phyloP scores from a whole-genome alignment of 2,113 vertebrate genomes.

The Cheirogaleus medius region DNA sequence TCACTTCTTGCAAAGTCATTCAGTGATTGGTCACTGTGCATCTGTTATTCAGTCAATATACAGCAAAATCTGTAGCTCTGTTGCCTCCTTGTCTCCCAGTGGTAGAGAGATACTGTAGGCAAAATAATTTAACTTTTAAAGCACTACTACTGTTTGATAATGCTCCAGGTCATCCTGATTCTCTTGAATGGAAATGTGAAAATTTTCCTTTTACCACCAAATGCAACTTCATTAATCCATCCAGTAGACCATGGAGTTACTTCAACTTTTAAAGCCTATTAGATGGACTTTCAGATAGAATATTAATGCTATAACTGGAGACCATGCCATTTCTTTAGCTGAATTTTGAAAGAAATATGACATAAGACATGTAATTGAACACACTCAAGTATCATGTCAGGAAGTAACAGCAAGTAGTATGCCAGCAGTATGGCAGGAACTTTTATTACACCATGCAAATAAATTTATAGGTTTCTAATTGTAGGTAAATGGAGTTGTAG shows the following conservation, averaged over 20 bases:
- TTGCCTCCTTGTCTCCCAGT: background rate
- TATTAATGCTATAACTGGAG: background rate
- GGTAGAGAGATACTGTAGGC: background rate
- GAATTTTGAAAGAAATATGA: constrained; percentile 28
- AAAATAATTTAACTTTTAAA: constrained; percentile 7
- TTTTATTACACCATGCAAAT: background rate
- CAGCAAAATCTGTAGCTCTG: background rate
- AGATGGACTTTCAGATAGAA: background rate
- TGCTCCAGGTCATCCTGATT: background rate
- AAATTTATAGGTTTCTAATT: background rate
- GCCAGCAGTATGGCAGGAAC: background rate
- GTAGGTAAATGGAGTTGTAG: background rate
- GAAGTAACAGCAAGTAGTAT: background rate
- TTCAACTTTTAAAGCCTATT: constrained; percentile 4
- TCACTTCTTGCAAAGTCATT: background rate
- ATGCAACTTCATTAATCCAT: background rate
- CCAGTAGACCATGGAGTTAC: background rate
- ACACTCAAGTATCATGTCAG: background rate
- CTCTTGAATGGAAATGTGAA: background rate
- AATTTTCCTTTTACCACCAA: constrained; percentile 1
- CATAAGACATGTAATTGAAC: background rate
- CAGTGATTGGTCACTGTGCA: background rate
- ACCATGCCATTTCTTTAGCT: constrained; percentile 9
- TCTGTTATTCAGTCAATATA: background rate
- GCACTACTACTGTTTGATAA: background rate